Conservation (phyloP, 2,888 invertebrate genomes). For the Ornithoptera priamus region DNA sequence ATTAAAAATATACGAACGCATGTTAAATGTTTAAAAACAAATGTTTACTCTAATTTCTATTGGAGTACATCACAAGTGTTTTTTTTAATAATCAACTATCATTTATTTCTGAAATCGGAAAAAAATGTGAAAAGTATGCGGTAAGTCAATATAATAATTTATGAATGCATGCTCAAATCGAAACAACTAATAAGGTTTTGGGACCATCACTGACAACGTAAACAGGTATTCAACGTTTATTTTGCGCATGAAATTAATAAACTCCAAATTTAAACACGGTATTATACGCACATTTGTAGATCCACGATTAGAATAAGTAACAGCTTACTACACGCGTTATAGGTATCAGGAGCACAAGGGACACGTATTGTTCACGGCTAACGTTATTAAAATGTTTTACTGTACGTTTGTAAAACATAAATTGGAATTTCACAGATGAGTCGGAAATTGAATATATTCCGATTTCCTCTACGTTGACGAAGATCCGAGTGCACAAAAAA, state of each 20-base stretch:
- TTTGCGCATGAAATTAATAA: constrained; percentile 60
- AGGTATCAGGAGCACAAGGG: constrained; percentile 59
- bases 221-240: constrained; percentile 48
- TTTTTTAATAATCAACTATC: too few relatives aligned
- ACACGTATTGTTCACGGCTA: constrained; percentile 68
- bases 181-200: constrained; percentile 64
- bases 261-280: constrained; percentile 76
- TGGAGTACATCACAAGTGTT: constrained; percentile 35
- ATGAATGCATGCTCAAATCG: constrained; percentile 51
- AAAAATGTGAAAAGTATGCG: constrained; percentile 61
- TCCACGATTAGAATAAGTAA: constrained; percentile 53
- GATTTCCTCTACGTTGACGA: constrained; percentile 88
- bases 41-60: constrained; percentile 4
- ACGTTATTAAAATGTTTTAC: constrained; percentile 47
- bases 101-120: constrained; percentile 42
- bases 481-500: constrained; percentile 88
- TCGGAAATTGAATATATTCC: constrained; percentile 90
- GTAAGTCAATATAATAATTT: constrained; percentile 60
- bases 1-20: background rate
- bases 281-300: constrained; percentile 54
- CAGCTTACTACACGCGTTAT: constrained; percentile 56
- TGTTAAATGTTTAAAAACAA: constrained; percentile 1
- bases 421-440: constrained; percentile 84
- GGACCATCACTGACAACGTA: constrained; percentile 53
- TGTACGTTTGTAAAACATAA: constrained; percentile 42